Base-by-base conservation (phyloP, 2,113 vertebrate genomes). In the Clarias batrachus region DNA sequence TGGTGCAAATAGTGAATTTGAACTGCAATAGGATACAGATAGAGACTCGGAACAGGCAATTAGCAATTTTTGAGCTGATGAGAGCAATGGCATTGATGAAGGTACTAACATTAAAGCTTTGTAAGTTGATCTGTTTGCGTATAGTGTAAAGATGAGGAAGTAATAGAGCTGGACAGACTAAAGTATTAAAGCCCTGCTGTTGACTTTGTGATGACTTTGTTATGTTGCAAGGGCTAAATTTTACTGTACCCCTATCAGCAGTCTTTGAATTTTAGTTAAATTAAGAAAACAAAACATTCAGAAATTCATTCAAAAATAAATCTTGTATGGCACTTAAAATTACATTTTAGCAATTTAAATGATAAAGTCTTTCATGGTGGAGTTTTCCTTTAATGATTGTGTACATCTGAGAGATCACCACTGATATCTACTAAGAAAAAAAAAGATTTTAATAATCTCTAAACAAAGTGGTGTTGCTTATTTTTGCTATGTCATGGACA, bases 401-500 rank as follows among this genome's bases (percentile, higher is more conserved):
- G 25, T 77, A n/a, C 76, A 77, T 1, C 16, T 57, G 17, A 80
- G n/a, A 13, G 78, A 60, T 80, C 17, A 23, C 16, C 30, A 23
- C 25, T 56, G 52, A 56, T 1, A 27, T 56, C 9, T n/a, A 4
- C 25, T 17, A 59, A 30, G 57, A 56, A 78, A 77, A 56, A 11
- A 5, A 19, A 12, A 59, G 12, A 5, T 16, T 19, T 57, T 17
- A n/a, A 48, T 52, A 1, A 77, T 63, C 6, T 17, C 25, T 48
- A 65, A 65, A 76, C 11, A n/a, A 56, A 57, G 37, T 68, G 76
- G 11, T 56, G 13, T 41, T 63, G 54, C 37, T 74, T 25, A 21
- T 54, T 63, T 48, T 16, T 48, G 21, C 48, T 57, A 8, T 68
- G 65, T 37, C 80, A 86, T 82, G 85, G 70, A 68, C 79, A 74